phyloP scores from a whole-genome alignment of 2,888 invertebrate genomes.

The Osmoderma eremita region DNA sequence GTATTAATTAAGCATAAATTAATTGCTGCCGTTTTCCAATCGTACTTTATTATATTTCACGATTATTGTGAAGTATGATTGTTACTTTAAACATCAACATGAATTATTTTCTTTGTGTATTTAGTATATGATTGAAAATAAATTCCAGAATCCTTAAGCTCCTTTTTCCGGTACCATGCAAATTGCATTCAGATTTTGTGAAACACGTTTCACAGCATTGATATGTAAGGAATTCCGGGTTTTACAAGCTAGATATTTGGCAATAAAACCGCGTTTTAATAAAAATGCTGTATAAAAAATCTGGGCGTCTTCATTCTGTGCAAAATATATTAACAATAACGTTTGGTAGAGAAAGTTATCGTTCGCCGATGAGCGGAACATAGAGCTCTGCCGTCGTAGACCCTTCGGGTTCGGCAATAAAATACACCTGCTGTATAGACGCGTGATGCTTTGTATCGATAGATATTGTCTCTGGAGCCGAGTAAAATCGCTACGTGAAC shows the following conservation, averaged over 20 bases:
- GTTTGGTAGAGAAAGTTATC: conserved; percentile 36
- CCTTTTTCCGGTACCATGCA: background rate
- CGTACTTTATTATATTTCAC: too few species aligned
- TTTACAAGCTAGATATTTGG: conserved; percentile 24
- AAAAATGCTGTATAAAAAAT: conserved; percentile 27
- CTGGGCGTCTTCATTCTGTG: conserved; percentile 23
- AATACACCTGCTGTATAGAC: conserved; percentile 49
- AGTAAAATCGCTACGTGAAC: conserved; percentile 34
- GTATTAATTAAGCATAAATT: too few species aligned
- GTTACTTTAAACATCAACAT: background rate
- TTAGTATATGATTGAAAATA: background rate
- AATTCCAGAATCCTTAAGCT: background rate
- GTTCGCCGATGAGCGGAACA: conserved; percentile 41
- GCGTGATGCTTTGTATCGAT: conserved; percentile 43
- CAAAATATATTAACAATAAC: conserved; percentile 41
- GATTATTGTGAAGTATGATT: background rate
- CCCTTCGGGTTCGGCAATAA: conserved; percentile 46
- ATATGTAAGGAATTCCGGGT: conserved; percentile 25
- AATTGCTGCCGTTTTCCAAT: too few species aligned
- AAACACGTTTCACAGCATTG: conserved; percentile 4
- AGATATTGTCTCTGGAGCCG: conserved; percentile 37
- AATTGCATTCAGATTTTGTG: background rate
- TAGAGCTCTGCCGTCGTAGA: conserved; percentile 44
- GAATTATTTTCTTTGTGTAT: background rate
- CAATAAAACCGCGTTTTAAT: conserved; percentile 33